phyloP scores from a whole-genome alignment of 2,888 invertebrate species.

The Plemyria rubiginata region DNA sequence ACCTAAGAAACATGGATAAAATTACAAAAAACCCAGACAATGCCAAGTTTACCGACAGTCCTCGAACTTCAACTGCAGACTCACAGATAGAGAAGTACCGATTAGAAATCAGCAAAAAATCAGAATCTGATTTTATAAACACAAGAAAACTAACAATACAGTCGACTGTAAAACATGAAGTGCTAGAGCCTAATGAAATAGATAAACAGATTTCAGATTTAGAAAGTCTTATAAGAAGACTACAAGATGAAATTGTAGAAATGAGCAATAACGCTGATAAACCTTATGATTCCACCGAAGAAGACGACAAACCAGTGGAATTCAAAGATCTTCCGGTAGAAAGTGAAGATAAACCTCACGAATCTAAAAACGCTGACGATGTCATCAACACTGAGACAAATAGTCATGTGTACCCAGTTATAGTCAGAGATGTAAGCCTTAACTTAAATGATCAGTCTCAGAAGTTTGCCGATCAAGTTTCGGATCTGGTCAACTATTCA shows the following conservation, averaged over 20 bases:
- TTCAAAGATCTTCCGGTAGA: conserved; percentile 3
- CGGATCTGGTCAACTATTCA: conserved; percentile 21
- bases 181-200: conserved; percentile 44
- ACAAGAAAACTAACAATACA: conserved; percentile 47
- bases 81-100: conserved; percentile 49
- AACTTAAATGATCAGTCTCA: conserved; percentile 13
- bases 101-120: conserved; percentile 39
- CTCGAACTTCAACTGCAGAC: conserved; percentile 39
- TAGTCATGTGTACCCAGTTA: conserved; percentile 29
- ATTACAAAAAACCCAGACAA: conserved; percentile 16
- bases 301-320: conserved; percentile 7
- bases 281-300: conserved; percentile 10
- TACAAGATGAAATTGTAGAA: conserved; percentile 62
- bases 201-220: conserved; percentile 62
- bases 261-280: conserved; percentile 47
- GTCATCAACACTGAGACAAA: conserved; percentile 1
- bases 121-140: conserved; percentile 42
- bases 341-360: conserved; percentile 16
- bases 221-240: conserved; percentile 53
- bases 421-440: conserved; percentile 25
- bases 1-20: conserved; percentile 21
- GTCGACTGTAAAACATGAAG: conserved; percentile 35
- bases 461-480: conserved; percentile 15
- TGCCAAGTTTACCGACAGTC: conserved; percentile 25
- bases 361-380: conserved; percentile 8